Percentiles rank a stretch among this genome's conserved stretches.
phyloP scores from a whole-genome alignment of 2,888 invertebrate genomes.

The Aricia artaxerxes region DNA sequence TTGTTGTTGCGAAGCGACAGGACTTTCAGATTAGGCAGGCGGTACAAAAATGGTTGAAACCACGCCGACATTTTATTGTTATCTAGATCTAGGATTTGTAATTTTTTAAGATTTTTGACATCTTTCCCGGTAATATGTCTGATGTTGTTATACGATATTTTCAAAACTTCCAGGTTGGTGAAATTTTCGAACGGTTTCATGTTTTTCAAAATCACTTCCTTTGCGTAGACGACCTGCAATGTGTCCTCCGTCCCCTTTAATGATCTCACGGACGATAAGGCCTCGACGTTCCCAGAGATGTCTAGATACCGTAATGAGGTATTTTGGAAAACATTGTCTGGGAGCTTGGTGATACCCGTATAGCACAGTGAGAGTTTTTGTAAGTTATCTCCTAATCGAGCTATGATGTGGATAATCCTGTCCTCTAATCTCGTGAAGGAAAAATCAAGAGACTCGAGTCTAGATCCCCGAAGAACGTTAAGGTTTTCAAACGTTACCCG shows the following conservation, averaged over 20 bases:
- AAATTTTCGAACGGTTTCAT: conserved; percentile 63
- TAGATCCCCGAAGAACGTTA: conserved; percentile 47
- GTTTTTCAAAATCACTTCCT: conserved; percentile 59
- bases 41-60: conserved; percentile 54
- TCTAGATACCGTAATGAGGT: conserved; percentile 73
- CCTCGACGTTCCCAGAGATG: conserved; percentile 75
- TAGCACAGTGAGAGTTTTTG: conserved; percentile 67
- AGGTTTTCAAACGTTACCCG: conserved; percentile 45
- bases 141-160: conserved; percentile 77
- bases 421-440: conserved; percentile 54
- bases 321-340: conserved; percentile 59
- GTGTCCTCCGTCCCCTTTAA: conserved; percentile 67
- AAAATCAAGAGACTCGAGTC: conserved; percentile 57
- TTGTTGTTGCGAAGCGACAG: conserved; percentile 76
- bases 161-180: conserved; percentile 65
- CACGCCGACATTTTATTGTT: conserved; percentile 80
- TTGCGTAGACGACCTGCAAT: conserved; percentile 69
- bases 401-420: conserved; percentile 47
- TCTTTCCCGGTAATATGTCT: conserved; percentile 49
- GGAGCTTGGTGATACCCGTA: conserved; percentile 60
- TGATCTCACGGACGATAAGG: conserved; percentile 53
- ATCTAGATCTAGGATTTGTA: conserved; percentile 75
- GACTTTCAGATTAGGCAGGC: conserved; percentile 54
- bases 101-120: conserved; percentile 55
- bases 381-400: conserved; percentile 48